A percentile compares a stretch with the other conserved stretches of the same genome.
phyloP scores from a whole-genome alignment of 2,113 vertebrate species.

The Himantopus leucocephalus region DNA sequence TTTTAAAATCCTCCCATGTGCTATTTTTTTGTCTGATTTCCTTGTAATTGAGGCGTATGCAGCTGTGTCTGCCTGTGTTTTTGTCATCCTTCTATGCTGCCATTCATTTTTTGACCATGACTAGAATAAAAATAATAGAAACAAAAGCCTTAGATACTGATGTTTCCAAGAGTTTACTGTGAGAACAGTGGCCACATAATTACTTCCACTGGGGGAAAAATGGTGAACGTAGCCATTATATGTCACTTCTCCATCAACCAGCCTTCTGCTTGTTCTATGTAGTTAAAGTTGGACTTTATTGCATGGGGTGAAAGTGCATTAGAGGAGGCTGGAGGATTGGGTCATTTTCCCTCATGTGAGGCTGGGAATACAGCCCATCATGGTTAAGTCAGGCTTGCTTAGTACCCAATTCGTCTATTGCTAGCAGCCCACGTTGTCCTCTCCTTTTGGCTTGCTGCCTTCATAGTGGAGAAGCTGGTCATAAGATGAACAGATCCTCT shows the following conservation, averaged over 20 bases:
- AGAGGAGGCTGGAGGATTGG: neutral
- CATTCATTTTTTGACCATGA: neutral
- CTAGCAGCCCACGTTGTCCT: neutral
- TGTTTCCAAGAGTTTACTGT: neutral
- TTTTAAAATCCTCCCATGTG: neutral
- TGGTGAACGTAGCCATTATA: neutral
- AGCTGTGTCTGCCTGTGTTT: neutral
- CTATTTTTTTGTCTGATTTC: neutral
- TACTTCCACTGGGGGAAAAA: neutral
- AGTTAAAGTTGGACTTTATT: neutral
- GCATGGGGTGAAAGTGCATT: neutral
- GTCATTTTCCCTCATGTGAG: neutral
- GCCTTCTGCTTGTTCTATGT: neutral
- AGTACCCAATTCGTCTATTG: neutral
- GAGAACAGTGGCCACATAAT: neutral
- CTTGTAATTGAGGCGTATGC: neutral
- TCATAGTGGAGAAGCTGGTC: neutral
- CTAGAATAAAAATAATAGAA: neutral
- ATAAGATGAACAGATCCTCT: neutral
- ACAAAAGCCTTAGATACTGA: neutral
- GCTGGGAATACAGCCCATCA: neutral
- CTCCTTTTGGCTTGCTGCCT: neutral
- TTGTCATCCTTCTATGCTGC: neutral
- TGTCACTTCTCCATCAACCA: neutral
- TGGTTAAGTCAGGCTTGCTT: neutral